Evolutionary conservation across 2,113 vertebrate genomes (phyloP), one percentile per base, ranked within the genome.

Genomic region (Echinops telfairi): DNA sequence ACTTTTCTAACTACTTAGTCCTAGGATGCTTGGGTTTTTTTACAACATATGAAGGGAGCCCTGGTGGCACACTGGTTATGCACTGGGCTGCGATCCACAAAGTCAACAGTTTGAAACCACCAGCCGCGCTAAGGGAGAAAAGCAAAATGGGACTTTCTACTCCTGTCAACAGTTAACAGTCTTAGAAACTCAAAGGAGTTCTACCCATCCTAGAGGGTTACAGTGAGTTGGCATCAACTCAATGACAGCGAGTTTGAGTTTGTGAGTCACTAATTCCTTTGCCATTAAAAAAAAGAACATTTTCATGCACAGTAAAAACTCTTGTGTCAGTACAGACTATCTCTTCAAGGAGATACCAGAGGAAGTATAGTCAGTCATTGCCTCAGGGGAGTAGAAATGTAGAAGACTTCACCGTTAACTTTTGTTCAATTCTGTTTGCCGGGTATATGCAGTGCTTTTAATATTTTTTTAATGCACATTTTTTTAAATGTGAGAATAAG

Each of bases 271-370:
- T 86, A 92, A 66, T 40, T 88, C 88, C n/a, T 78, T 38, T 75
- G 40, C 57, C 78, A 83, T 43, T 53, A 53, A 53, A 79, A 93
- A 83, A 90, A 92, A 31, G 40, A 23, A 22, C n/a, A 62, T 83
- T 79, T 73, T 93, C 71, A 87, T n/a, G 73, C 2, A 88, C 33
- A 66, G 83, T 68, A 88, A 84, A 90, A 90, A 92, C 58, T 90
- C 23, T 68, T 75, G 3, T 80, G 73, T 93, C 64, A 88, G 20
- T 16, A 83, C 4, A 73, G 38, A 93, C 25, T n/a, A 57, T 75
- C 75, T 53, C 47, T 53, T 43, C 33, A 47, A 82, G 33, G 16
- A 90, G 14, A 76, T 10, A 83, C 40, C 57, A 53, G 36, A 76
- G n/a, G 53, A 87, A 90, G 64, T 57, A 60, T 38, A 58, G 66